Percentiles rank a stretch among this genome's conserved stretches.
Evolutionary conservation across 37 sponge, comb jelly and placozoan genomes (phyloP).

Genomic region (Beroe forskalii): DNA sequence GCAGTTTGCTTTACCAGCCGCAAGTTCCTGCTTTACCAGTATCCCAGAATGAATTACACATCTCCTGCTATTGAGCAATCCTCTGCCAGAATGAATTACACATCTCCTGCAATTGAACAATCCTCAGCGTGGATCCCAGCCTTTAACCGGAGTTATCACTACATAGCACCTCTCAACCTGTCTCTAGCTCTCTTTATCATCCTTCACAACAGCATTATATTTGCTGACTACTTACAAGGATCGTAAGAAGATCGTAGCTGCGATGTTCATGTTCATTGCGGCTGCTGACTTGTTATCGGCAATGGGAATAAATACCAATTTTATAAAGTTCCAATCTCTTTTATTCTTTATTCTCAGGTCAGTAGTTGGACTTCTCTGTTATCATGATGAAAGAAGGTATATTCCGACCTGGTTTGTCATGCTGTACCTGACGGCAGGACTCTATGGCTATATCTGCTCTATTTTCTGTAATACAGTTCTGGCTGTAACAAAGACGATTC

Average conservation of each 20-base stretch:
- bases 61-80: no score
- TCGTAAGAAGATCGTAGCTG: background rate
- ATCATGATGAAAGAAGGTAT: background rate
- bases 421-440: background rate
- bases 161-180: conserved; percentile 1
- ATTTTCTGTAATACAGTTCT: background rate
- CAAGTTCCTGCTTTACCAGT: no score
- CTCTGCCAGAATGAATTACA: no score
- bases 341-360: background rate
- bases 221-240: background rate
- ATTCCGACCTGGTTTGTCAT: background rate
- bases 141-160: no score
- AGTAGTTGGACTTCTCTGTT: background rate
- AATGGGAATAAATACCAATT: background rate
- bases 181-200: background rate
- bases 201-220: background rate
- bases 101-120: no score
- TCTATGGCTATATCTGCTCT: background rate
- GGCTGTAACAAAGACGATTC: background rate
- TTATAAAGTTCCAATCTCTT: no score
- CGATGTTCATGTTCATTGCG: background rate
- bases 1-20: no score
- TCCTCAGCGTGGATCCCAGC: no score
- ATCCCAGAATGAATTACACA: no score
- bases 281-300: background rate